Evolutionary conservation across 2,113 vertebrate genomes (phyloP).

Genomic region (Perca schrenkii): DNA sequence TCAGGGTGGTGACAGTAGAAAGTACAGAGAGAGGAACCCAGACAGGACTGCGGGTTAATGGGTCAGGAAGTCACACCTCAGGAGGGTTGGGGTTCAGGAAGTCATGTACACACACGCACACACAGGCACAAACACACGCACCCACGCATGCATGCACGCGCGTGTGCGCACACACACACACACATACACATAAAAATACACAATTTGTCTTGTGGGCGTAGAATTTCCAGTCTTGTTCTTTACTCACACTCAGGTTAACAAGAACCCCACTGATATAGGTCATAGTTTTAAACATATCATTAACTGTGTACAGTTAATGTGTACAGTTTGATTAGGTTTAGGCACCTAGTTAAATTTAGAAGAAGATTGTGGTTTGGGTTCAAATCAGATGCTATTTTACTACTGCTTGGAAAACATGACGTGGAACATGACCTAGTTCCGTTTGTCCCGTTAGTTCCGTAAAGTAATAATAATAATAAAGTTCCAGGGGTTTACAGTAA

Average conservation of each 20-base stretch:
- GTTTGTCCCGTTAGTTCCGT: too few relatives aligned
- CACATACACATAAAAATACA: not conserved
- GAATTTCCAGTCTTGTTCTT: not conserved
- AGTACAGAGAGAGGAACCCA: constrained; percentile 31
- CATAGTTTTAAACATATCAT: too few relatives aligned
- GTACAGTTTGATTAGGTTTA: too few relatives aligned
- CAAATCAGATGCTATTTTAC: too few relatives aligned
- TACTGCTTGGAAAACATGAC: too few relatives aligned
- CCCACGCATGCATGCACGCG: not conserved
- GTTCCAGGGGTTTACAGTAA: too few relatives aligned
- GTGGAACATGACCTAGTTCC: too few relatives aligned
- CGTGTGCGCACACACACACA: not conserved
- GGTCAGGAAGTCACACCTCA: constrained; percentile 61
- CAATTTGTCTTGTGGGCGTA: constrained; percentile 12
- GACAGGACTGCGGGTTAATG: constrained; percentile 20
- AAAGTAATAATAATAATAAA: too few relatives aligned
- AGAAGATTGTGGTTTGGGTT: too few relatives aligned
- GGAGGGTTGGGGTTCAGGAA: constrained; percentile 26
- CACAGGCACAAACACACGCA: not conserved
- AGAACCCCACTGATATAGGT: too few relatives aligned
- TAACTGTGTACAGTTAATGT: too few relatives aligned
- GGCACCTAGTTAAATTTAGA: too few relatives aligned
- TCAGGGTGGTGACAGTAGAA: constrained; percentile 25
- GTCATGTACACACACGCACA: not conserved
- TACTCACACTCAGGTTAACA: not conserved